Evolutionary conservation across 1,140 invertebrate genomes (phyloP).

Genomic region (Akabosia matsudoensis): DNA sequence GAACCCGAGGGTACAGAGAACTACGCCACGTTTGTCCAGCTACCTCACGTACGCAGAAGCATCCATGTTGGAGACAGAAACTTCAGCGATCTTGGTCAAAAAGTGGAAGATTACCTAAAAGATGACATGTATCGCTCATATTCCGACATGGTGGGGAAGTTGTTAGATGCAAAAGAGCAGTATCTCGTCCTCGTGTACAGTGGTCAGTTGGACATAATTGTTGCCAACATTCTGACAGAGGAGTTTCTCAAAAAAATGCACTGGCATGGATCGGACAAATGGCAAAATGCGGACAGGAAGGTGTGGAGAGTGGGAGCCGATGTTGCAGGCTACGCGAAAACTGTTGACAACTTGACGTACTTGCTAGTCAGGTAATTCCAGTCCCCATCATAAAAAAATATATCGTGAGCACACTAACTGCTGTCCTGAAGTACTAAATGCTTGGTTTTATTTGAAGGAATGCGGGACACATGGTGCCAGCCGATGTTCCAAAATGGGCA

Average conservation of each 20-base stretch:
- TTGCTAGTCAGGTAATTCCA: conserved; percentile 28
- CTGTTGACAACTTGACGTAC: conserved; percentile 31
- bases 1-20: conserved; percentile 54
- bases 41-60: conserved; percentile 59
- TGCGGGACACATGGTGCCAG: conserved; percentile 49
- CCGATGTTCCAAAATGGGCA: conserved; percentile 56
- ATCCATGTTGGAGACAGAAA: conserved; percentile 78
- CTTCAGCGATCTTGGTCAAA: conserved; percentile 57
- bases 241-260: conserved; percentile 29
- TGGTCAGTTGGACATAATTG: conserved; percentile 48
- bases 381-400: background rate
- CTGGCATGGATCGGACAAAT: conserved; percentile 40
- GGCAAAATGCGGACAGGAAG: conserved; percentile 25
- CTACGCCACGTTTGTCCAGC: conserved; percentile 52
- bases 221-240: conserved; percentile 38
- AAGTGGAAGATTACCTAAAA: conserved; percentile 44
- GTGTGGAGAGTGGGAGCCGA: conserved; percentile 39
- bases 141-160: conserved; percentile 67
- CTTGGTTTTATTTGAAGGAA: no score
- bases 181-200: conserved; percentile 60
- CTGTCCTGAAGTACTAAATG: no score
- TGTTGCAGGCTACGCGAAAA: conserved; percentile 43
- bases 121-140: conserved; percentile 78
- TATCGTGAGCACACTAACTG: background rate
- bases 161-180: conserved; percentile 57